Percentiles rank a stretch among this genome's conserved stretches.
Evolutionary conservation across 2,888 invertebrate species (phyloP).

Genomic region (Dorcus hopei): DNA sequence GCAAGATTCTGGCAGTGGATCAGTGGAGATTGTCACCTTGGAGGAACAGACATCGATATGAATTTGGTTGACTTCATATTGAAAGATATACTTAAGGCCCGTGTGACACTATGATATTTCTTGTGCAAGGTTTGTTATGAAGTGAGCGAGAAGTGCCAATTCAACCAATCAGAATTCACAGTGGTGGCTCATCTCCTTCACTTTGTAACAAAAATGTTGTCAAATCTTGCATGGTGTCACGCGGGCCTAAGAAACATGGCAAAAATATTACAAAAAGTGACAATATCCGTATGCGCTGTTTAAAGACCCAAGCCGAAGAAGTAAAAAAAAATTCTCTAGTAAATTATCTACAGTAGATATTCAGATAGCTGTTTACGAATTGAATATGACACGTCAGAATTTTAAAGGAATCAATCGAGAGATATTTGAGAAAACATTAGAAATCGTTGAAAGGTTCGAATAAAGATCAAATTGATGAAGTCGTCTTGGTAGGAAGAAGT

Average conservation of each 20-base stretch:
- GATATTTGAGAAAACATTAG: slow-evolving; percentile 25
- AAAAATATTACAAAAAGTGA: slow-evolving; percentile 17
- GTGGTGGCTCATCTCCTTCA: no score
- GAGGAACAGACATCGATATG: slow-evolving; percentile 32
- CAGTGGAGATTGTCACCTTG: slow-evolving; percentile 31
- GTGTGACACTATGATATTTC: no score
- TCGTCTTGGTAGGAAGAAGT: slow-evolving; percentile 33
- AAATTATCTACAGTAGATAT: slow-evolving; percentile 17
- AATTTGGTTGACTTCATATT: slow-evolving; percentile 23
- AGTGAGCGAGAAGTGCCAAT: no score
- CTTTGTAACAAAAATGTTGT: no score
- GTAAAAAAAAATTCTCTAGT: slow-evolving; percentile 15
- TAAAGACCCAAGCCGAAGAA: slow-evolving; percentile 26
- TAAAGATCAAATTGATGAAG: slow-evolving; percentile 27
- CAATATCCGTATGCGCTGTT: slow-evolving; percentile 6
- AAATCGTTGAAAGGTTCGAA: slow-evolving; percentile 20
- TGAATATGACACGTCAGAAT: slow-evolving; percentile 20
- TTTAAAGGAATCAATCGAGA: slow-evolving; percentile 26
- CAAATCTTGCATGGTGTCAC: no score
- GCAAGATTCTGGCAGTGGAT: slow-evolving; percentile 25
- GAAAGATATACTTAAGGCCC: slow-evolving; percentile 13
- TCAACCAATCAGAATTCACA: no score
- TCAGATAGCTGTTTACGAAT: neutral
- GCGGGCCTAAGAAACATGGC: slow-evolving; percentile 18
- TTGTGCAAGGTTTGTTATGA: no score